Evolutionary conservation across 1,140 invertebrate species (phyloP).

Genomic region (Monochamus saltuarius): DNA sequence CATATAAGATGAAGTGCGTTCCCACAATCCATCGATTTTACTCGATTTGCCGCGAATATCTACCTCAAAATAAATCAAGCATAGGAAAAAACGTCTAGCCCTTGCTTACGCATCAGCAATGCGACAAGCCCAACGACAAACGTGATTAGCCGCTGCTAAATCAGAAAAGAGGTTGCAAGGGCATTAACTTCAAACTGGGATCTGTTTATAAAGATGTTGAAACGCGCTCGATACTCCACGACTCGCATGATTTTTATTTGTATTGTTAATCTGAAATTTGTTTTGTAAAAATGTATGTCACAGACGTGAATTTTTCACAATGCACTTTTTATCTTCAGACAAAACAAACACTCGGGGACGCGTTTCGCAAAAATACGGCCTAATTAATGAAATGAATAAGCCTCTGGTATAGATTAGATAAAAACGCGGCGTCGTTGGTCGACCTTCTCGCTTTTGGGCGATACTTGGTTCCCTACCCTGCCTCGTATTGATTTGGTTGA

Average conservation of each 20-base stretch:
- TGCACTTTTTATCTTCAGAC: constrained; percentile 31
- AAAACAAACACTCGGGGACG: constrained; percentile 21
- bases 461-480: constrained; percentile 18
- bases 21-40: too few species aligned
- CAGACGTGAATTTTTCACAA: constrained; percentile 22
- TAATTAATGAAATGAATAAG: constrained; percentile 16
- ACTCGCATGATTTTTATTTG: constrained; percentile 5
- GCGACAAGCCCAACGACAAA: too few species aligned
- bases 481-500: constrained; percentile 34
- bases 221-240: too few species aligned
- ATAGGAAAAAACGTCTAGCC: too few species aligned
- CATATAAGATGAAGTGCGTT: background rate
- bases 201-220: too few species aligned
- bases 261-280: constrained; percentile 16
- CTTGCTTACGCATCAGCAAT: too few species aligned
- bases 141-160: too few species aligned
- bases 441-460: constrained; percentile 21
- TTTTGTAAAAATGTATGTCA: constrained; percentile 27
- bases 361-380: constrained; percentile 14
- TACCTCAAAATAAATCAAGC: too few species aligned
- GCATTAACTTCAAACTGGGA: too few species aligned
- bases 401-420: constrained; percentile 20
- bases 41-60: too few species aligned
- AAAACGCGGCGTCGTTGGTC: constrained; percentile 15
- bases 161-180: too few species aligned